Evolutionary conservation across 2,797 vertebrate genomes (phyloP).

Genomic region (Enteromius paludinosus): DNA sequence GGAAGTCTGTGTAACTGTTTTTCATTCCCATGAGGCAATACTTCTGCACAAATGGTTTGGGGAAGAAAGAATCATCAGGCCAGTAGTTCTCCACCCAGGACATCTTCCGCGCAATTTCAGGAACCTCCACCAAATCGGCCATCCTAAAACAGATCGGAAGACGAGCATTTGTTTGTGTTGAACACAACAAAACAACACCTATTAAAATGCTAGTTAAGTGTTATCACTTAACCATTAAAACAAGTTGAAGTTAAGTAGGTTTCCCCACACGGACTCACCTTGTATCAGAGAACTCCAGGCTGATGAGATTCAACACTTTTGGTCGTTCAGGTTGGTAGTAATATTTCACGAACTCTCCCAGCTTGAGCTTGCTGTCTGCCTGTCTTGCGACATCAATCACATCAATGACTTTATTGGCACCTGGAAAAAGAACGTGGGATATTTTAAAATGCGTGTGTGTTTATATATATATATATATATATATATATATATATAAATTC

Average conservation of each 20-base stretch:
- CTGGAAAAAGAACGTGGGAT: constrained; percentile 69
- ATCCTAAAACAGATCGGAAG: constrained; percentile 78
- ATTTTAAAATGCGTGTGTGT: not conserved
- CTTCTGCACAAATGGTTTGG: constrained; percentile 99
- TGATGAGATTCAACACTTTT: constrained; percentile 99
- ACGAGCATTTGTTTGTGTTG: not conserved
- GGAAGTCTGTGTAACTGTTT: constrained; percentile 98
- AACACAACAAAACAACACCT: not conserved
- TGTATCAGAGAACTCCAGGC: constrained; percentile 98
- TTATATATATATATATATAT: not conserved
- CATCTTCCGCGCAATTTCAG: constrained; percentile 94
- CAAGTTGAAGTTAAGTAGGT: not conserved
- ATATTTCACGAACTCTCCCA: constrained; percentile 95
- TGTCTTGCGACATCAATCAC: constrained; percentile 98
- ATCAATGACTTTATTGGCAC: constrained; percentile 94
- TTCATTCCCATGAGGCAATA: constrained; percentile 98
- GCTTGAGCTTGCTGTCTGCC: constrained; percentile 98
- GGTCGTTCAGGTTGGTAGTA: constrained; percentile 88
- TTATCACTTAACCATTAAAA: not conserved
- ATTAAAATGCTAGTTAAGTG: not conserved
- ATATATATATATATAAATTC: no score
- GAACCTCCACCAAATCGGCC: constrained; percentile 94
- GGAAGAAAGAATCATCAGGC: constrained; percentile 98
- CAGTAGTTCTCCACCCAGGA: constrained; percentile 99
- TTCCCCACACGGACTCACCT: constrained; percentile 77